A percentile compares a stretch with the other conserved stretches of the same genome.
Conservation (phyloP, 1,140 invertebrate species). For the Drosophila sturtevanti region DNA sequence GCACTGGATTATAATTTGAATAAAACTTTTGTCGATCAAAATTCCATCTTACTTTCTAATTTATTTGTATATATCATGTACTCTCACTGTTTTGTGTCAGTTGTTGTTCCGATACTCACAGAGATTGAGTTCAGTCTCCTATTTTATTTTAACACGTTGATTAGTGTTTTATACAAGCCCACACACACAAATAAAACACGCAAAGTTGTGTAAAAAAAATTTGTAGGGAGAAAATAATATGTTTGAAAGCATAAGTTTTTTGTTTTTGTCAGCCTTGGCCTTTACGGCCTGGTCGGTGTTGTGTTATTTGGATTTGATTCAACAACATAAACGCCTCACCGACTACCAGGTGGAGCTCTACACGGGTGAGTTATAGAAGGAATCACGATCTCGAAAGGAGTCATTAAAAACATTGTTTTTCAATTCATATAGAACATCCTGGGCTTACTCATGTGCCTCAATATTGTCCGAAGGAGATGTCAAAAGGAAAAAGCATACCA, state of each 20-base stretch:
- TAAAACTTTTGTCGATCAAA: too few species aligned
- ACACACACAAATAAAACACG: slow-evolving; percentile 16
- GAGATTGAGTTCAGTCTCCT: background rate
- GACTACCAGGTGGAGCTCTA: slow-evolving; percentile 51
- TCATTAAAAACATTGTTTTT: background rate
- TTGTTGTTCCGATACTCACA: background rate
- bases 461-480: background rate
- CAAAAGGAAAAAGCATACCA: background rate
- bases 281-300: slow-evolving; percentile 52
- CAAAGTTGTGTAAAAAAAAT: slow-evolving; percentile 8
- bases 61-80: too few species aligned
- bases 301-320: slow-evolving; percentile 46
- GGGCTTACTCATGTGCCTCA: slow-evolving; percentile 7
- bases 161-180: background rate
- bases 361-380: slow-evolving; percentile 31
- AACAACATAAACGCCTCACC: slow-evolving; percentile 13
- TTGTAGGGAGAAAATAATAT: slow-evolving; percentile 25
- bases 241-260: slow-evolving; percentile 62
- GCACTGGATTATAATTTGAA: background rate
- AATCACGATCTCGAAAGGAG: too few species aligned
- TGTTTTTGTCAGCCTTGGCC: slow-evolving; percentile 52
- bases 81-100: background rate
- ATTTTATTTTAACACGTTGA: background rate
- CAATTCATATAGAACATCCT: slow-evolving; percentile 29
- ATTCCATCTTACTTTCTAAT: too few species aligned